Evolutionary conservation across 2,113 vertebrate genomes (phyloP), one percentile per base, ranked within the genome.

Genomic region (Neoarius graeffei): DNA sequence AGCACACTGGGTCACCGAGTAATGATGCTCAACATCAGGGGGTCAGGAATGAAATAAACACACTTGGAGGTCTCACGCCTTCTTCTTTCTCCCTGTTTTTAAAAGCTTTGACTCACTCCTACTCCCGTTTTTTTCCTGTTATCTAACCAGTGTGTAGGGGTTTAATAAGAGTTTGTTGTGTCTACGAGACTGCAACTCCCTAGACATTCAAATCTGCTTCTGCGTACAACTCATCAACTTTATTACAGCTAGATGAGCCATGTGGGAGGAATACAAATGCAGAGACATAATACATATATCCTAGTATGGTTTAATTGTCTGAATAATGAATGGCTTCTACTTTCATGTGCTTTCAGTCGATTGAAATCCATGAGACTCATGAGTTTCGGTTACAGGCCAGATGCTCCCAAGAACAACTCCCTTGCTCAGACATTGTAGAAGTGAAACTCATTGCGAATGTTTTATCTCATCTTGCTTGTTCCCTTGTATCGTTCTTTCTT

Each of bases 41-140:
- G 69, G 85, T 84, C 85, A 83, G 64, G 48, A 84, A 86, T 74
- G 62, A 76, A 88, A 86, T 84, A 83, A 81, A 52, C 81, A 85
- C 52, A 57, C 83, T 23, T 57, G 71, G 64, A 17, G 73, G 69
- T 54, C 48, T 86, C 59, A 62, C 14, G 59, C 66, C 74, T 60
- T 19, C 62, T 25, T 54, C 30, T 35, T 19, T 5, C 23, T 27
- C 25, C 11, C 13, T 48, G 7, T 59, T 85, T 81, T 67, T 59
- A 69, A 64, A 25, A 59, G 30, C 19, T 14, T 19, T 79, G 59
- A 74, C 25, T 73, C 76, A 80, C 48, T 54, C 59, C 60, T 67
- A 62, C n/a, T 27, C 30, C 13, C 23, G 42, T 42, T 86, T 20
- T 56, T 81, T 35, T 11, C 48, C 79, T 87, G 30, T 60, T 87